Evolutionary conservation across 2,113 vertebrate species (phyloP).

Genomic region (Eurypyga helias): DNA sequence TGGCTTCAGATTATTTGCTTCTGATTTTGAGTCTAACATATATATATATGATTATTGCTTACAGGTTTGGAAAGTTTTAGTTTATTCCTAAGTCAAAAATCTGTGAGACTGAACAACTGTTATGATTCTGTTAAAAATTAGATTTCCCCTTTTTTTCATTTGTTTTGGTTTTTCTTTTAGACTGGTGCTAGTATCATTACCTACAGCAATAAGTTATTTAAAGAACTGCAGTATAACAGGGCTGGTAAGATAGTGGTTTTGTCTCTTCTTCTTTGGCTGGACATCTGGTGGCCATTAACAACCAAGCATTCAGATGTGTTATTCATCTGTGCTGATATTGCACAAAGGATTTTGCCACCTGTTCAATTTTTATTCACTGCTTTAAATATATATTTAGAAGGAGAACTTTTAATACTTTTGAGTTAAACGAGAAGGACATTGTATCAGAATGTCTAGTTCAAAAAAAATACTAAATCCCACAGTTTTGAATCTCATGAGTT

Average conservation of each 20-base stretch:
- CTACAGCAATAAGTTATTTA: neutral
- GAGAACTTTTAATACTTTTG: neutral
- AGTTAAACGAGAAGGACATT: neutral
- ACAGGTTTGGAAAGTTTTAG: neutral
- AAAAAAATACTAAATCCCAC: neutral
- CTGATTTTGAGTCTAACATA: neutral
- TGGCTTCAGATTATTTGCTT: neutral
- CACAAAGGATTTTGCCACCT: conserved; percentile 40
- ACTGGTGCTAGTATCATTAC: neutral
- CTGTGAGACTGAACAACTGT: neutral
- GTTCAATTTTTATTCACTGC: neutral
- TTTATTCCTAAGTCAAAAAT: neutral
- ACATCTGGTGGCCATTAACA: conserved; percentile 46
- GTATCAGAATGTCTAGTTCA: neutral
- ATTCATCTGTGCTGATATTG: conserved; percentile 11
- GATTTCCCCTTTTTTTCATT: neutral
- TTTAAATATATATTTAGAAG: neutral
- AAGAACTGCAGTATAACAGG: neutral
- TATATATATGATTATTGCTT: neutral
- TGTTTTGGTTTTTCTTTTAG: neutral
- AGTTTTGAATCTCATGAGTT: neutral
- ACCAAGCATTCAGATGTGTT: neutral
- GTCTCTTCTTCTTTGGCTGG: neutral
- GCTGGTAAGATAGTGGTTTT: neutral
- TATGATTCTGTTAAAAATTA: neutral